Base-by-base conservation (phyloP, 2,797 vertebrate genomes). In the Amblyraja radiata region DNA sequence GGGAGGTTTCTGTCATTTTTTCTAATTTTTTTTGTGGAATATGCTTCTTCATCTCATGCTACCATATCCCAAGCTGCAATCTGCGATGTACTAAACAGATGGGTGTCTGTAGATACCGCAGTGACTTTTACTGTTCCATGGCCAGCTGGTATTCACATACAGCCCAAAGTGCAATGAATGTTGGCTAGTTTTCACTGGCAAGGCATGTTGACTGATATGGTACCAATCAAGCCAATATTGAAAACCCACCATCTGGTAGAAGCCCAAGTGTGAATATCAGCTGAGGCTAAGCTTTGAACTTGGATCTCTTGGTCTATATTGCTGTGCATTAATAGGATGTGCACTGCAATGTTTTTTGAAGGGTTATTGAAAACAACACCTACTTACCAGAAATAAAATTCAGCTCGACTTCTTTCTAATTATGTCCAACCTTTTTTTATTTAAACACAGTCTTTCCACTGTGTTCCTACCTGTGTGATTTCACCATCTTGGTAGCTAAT, bases 181-280 rank as follows among this genome's bases (percentile, higher is more conserved):
- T 65, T n/a, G 32, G 88, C 88, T 90, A 65, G 32, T 39, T 71
- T 32, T 9, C 65, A 36, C n/a, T 71, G 88, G 86, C 46, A 71
- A 90, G 88, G 61, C 63, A 73, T 8, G 2, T 90, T 65, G 71
- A 74, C 71, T 74, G 32, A 71, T 39, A 68, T 90, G 65, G 65
- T 71, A 90, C 16, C 65, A 90, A 39, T 65, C 36, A 63, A 71
- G 88, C 65, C 88, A 90, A 71, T 68, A 90, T 90, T n/a, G 32
- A 71, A 65, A 90, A 73, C 32, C 73, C 65, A 90, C 88, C 88
- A 90, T 90, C 88, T 90, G 88, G 88, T 65, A 90, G 36, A 90
- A 71, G 21, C 88, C 88, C 88, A 90, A 90, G 7, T 90, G 88
- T 68, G 88, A 71, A 90, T 68, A 32, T 23, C 88, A 71, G n/a